Evolutionary conservation across 2,888 invertebrate species (phyloP).

Genomic region (Coelopa pilipes): DNA sequence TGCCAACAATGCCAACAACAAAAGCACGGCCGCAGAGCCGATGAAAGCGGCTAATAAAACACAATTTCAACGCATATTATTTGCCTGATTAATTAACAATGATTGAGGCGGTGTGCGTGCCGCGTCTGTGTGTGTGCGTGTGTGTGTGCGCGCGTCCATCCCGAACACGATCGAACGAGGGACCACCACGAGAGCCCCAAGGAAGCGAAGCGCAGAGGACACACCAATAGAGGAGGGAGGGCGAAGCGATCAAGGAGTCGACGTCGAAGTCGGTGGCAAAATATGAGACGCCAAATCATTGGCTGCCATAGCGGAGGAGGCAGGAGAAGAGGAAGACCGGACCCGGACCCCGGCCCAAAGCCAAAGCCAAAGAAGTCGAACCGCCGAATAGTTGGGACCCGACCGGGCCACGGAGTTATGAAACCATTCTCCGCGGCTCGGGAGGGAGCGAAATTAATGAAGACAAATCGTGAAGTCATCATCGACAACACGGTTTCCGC

Average conservation of each 20-base stretch:
- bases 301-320: not conserved
- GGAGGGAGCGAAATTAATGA: slow-evolving; percentile 32
- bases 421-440: not conserved
- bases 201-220: not conserved
- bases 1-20: slow-evolving; percentile 1
- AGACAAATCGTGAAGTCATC: slow-evolving; percentile 40
- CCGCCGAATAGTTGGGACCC: not conserved
- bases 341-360: no score
- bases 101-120: slow-evolving; percentile 15
- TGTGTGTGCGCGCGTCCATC: not conserved
- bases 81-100: slow-evolving; percentile 59
- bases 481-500: slow-evolving; percentile 33
- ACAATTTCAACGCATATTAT: slow-evolving; percentile 44
- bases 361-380: not conserved
- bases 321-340: not conserved
- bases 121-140: slow-evolving; percentile 10
- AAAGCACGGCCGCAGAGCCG: slow-evolving; percentile 32
- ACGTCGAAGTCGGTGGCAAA: slow-evolving; percentile 29
- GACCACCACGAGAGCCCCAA: slow-evolving; percentile 29
- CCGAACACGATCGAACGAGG: not conserved
- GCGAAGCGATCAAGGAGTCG: slow-evolving; percentile 1
- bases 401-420: not conserved
- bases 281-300: slow-evolving; percentile 25
- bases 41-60: slow-evolving; percentile 46
- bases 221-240: not conserved